Percentiles rank a stretch among this genome's conserved stretches.
Evolutionary conservation across 1,140 invertebrate genomes (phyloP).

Genomic region (Metopolophium dirhodum): DNA sequence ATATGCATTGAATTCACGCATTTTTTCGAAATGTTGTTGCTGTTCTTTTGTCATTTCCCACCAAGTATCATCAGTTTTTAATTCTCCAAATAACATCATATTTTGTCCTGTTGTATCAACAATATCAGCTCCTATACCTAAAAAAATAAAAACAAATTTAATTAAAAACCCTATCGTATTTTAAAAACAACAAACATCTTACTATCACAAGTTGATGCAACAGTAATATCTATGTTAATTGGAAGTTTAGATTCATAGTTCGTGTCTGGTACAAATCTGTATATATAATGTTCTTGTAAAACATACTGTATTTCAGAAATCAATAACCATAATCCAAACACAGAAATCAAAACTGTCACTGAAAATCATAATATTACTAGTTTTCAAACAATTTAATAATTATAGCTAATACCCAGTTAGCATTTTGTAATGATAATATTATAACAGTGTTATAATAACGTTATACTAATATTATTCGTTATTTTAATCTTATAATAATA

Average conservation of each 20-base stretch:
- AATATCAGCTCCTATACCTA: slow-evolving; percentile 89
- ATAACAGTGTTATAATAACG: too few relatives aligned
- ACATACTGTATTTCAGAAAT: slow-evolving; percentile 86
- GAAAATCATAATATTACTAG: slow-evolving; percentile 60
- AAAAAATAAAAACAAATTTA: slow-evolving; percentile 48
- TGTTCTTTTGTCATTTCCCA: slow-evolving; percentile 85
- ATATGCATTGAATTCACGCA: slow-evolving; percentile 84
- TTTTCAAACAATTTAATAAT: background rate
- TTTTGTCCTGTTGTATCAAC: slow-evolving; percentile 93
- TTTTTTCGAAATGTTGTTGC: slow-evolving; percentile 76
- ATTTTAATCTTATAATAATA: too few relatives aligned
- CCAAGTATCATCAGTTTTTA: slow-evolving; percentile 87
- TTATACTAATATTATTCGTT: too few relatives aligned
- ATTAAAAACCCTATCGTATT: background rate
- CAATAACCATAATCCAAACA: slow-evolving; percentile 80
- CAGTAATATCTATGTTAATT: slow-evolving; percentile 92
- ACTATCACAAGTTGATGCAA: slow-evolving; percentile 89
- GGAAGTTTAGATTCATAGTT: slow-evolving; percentile 86
- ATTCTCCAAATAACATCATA: slow-evolving; percentile 79
- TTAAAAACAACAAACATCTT: slow-evolving; percentile 62
- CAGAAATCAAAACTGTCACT: slow-evolving; percentile 83
- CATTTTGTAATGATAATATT: too few relatives aligned
- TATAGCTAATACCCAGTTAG: too few relatives aligned
- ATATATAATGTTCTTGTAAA: slow-evolving; percentile 79
- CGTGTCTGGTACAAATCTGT: slow-evolving; percentile 89